phyloP scores from a whole-genome alignment of 2,797 vertebrate genomes.

The Cichlasoma orientale region DNA sequence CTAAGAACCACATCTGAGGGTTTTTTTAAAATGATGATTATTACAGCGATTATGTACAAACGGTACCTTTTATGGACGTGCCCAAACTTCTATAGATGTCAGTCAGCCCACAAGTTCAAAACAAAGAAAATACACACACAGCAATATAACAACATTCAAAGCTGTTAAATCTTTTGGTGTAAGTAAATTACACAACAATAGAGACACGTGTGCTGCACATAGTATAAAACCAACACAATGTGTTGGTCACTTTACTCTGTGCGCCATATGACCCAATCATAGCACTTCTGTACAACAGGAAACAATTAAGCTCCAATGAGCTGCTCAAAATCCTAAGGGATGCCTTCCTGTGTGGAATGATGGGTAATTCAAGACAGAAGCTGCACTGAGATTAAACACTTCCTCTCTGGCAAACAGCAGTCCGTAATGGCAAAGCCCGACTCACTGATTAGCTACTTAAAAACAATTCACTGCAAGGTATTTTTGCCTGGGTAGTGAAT shows the following conservation, averaged over 20 bases:
- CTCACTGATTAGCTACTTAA: constrained; percentile 44
- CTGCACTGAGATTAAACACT: constrained; percentile 70
- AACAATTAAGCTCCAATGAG: constrained; percentile 80
- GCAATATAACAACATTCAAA: background rate
- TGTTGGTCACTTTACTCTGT: constrained; percentile 48
- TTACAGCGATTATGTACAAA: constrained; percentile 65
- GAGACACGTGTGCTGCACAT: constrained; percentile 26
- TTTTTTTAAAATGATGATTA: constrained; percentile 61
- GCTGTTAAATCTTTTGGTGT: constrained; percentile 5
- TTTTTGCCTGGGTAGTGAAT: constrained; percentile 1
- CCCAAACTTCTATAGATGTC: constrained; percentile 39
- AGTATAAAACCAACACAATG: constrained; percentile 29
- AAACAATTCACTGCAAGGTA: constrained; percentile 23
- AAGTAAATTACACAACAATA: constrained; percentile 22
- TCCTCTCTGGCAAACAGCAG: constrained; percentile 67
- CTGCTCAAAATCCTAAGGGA: constrained; percentile 75
- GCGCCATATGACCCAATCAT: constrained; percentile 68
- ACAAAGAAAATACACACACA: constrained; percentile 46
- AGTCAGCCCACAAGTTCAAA: constrained; percentile 27
- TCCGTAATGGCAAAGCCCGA: constrained; percentile 24
- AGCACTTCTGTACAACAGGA: constrained; percentile 74
- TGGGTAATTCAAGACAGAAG: constrained; percentile 79
- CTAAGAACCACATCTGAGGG: constrained; percentile 45
- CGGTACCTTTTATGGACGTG: constrained; percentile 61
- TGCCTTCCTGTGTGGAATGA: constrained; percentile 79